A percentile compares a stretch with the other conserved stretches of the same genome.
Evolutionary conservation across 2,888 invertebrate species (phyloP).

Genomic region (Abscondita cerata): DNA sequence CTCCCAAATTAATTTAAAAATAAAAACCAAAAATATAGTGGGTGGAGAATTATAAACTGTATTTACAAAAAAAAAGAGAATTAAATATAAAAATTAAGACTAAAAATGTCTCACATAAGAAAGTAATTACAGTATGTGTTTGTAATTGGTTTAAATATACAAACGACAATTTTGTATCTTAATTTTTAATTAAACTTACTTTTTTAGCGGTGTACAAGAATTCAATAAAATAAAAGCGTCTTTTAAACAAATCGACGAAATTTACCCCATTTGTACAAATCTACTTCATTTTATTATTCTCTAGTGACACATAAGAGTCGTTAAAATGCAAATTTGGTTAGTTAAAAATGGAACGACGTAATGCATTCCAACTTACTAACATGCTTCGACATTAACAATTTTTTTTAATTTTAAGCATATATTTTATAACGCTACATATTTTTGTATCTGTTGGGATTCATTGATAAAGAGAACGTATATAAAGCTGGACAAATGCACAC

Average conservation of each 20-base stretch:
- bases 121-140: too few relatives aligned
- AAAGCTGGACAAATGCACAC: too few relatives aligned
- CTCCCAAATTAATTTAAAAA: too few relatives aligned
- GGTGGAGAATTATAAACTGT: too few relatives aligned
- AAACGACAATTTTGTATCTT: too few relatives aligned
- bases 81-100: too few relatives aligned
- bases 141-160: too few relatives aligned
- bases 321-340: slow-evolving; percentile 35
- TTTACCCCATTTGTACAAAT: slow-evolving; percentile 32
- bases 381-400: slow-evolving; percentile 4
- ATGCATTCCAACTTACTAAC: slow-evolving; percentile 27
- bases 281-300: slow-evolving; percentile 36
- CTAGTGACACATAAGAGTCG: slow-evolving; percentile 33
- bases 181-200: too few relatives aligned
- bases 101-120: too few relatives aligned
- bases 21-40: too few relatives aligned
- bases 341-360: slow-evolving; percentile 29
- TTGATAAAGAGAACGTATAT: neutral
- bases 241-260: slow-evolving; percentile 31
- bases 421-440: slow-evolving; percentile 9
- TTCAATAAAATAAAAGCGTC: slow-evolving; percentile 29
- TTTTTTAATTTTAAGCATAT: slow-evolving; percentile 15
- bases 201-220: too few relatives aligned
- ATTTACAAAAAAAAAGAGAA: too few relatives aligned
- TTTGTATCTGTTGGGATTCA: neutral